Conservation (phyloP, 2,888 invertebrate species). For the Erebia epiphron region DNA sequence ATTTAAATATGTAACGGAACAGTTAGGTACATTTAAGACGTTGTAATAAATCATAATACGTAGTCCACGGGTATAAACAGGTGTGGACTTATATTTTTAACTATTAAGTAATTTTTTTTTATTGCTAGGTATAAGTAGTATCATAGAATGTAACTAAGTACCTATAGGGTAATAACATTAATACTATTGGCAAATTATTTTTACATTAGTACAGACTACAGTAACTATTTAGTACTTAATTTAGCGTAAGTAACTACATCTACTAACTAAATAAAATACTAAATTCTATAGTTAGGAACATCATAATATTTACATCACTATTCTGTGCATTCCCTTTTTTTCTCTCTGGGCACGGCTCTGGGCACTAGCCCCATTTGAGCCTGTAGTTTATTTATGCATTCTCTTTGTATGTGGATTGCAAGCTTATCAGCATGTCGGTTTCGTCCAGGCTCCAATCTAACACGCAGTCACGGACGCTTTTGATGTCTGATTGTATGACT, state of each 20-base stretch:
- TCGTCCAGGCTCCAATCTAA: conserved; percentile 16
- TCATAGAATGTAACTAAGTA: no score
- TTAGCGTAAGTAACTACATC: no score
- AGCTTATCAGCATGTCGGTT: background rate
- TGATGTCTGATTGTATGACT: conserved; percentile 34
- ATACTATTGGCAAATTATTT: background rate
- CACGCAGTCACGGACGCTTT: conserved; percentile 23
- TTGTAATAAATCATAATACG: no score
- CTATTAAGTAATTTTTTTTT: no score
- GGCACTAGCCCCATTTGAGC: background rate
- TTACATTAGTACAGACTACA: background rate
- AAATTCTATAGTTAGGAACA: no score
- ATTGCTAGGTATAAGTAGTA: no score
- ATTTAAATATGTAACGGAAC: conserved; percentile 17
- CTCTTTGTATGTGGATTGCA: background rate
- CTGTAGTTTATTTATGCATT: background rate
- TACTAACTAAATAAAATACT: no score
- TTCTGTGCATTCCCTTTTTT: background rate
- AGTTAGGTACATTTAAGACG: no score
- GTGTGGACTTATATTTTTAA: no score
- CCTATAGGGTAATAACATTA: background rate
- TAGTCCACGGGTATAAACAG: conserved; percentile 14
- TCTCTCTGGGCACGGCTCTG: background rate
- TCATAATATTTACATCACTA: background rate
- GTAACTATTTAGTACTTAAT: background rate